Conservation (phyloP, 2,797 vertebrate species). For the Schizopygopsis malacanthus region DNA sequence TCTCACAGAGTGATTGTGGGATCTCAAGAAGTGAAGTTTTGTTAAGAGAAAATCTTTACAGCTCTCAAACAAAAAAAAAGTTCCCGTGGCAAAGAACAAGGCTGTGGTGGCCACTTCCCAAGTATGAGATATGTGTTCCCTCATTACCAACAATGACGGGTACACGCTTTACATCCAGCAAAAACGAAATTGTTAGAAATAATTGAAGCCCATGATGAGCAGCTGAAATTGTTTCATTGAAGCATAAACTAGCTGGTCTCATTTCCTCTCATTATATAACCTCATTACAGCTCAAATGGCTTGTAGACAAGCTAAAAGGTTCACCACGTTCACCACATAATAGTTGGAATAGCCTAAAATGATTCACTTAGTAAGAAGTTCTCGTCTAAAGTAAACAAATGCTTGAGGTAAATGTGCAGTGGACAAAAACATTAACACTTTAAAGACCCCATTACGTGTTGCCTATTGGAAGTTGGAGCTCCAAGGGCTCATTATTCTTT, state of each 20-base stretch:
- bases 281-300: slow-evolving; percentile 19
- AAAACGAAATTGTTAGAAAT: neutral
- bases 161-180: slow-evolving; percentile 1
- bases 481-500: neutral
- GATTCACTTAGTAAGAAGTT: neutral
- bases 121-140: slow-evolving; percentile 26
- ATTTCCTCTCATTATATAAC: slow-evolving; percentile 34
- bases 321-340: slow-evolving; percentile 22
- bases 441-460: neutral
- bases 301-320: slow-evolving; percentile 29
- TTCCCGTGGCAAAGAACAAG: slow-evolving; percentile 5
- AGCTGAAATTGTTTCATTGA: slow-evolving; percentile 20
- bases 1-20: too few species aligned
- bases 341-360: slow-evolving; percentile 1
- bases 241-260: slow-evolving; percentile 18
- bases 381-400: slow-evolving; percentile 10
- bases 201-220: slow-evolving; percentile 23
- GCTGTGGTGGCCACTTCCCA: slow-evolving; percentile 5
- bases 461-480: neutral
- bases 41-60: neutral
- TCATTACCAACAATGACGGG: slow-evolving; percentile 28
- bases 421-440: slow-evolving; percentile 3
- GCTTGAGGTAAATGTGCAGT: neutral
- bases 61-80: neutral
- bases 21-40: slow-evolving; percentile 6